phyloP scores from a whole-genome alignment of 2,888 invertebrate genomes.

The Hesperia comma region DNA sequence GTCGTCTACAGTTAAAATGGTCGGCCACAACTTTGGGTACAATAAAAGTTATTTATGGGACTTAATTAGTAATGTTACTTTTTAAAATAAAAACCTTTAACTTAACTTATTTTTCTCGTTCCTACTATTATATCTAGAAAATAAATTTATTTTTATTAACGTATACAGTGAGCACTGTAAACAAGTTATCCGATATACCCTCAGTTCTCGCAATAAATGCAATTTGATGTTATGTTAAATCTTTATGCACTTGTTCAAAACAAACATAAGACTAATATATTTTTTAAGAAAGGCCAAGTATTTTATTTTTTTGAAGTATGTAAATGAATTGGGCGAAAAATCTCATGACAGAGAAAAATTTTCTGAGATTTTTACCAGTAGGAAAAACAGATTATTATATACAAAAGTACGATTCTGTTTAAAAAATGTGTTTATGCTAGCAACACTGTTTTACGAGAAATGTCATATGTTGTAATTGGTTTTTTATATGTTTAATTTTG shows the following conservation, averaged over 20 bases:
- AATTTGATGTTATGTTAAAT: constrained; percentile 1
- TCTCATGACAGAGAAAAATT: constrained; percentile 26
- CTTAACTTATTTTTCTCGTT: constrained; percentile 7
- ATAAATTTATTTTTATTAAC: background rate
- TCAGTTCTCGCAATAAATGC: background rate
- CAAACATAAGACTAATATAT: constrained; percentile 21
- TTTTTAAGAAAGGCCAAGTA: constrained; percentile 4
- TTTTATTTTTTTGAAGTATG: constrained; percentile 11
- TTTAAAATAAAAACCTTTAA: background rate
- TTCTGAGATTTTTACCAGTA: constrained; percentile 27
- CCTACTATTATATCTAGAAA: constrained; percentile 11
- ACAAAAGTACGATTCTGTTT: constrained; percentile 2
- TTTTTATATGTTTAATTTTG: background rate
- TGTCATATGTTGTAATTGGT: no score
- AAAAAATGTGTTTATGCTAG: background rate
- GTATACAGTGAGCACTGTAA: background rate
- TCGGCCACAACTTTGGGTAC: no score
- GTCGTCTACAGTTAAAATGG: no score
- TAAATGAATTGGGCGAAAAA: constrained; percentile 5
- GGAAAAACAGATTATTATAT: background rate
- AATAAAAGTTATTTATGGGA: no score
- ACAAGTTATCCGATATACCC: background rate
- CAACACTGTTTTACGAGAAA: background rate
- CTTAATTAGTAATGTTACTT: background rate
- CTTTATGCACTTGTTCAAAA: constrained; percentile 9